phyloP scores from a whole-genome alignment of 2,797 vertebrate species.

The Neopelma chrysocephalum region DNA sequence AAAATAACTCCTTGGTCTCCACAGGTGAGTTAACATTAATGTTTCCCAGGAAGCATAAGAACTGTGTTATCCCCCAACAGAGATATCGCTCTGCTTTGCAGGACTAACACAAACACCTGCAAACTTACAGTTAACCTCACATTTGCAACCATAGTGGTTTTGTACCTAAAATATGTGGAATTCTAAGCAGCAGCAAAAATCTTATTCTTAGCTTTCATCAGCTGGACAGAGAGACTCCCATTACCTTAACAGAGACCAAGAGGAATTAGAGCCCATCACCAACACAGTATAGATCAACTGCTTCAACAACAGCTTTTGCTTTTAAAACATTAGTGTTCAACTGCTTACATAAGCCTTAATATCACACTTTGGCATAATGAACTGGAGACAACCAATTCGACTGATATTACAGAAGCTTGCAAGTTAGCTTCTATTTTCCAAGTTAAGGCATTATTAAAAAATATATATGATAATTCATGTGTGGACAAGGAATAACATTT shows the following conservation, averaged over 20 bases:
- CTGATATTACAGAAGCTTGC: not conserved
- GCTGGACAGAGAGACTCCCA: not conserved
- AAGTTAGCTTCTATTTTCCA: not conserved
- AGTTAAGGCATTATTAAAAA: not conserved
- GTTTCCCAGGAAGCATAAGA: not conserved
- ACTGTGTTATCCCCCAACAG: not conserved
- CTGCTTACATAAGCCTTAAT: not conserved
- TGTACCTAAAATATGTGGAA: not conserved
- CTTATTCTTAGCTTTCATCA: not conserved
- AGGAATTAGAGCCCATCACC: not conserved
- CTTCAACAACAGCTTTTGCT: not conserved
- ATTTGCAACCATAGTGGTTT: not conserved
- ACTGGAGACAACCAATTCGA: not conserved
- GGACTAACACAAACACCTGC: not conserved
- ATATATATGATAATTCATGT: not conserved
- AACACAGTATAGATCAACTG: not conserved
- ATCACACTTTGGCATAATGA: not conserved
- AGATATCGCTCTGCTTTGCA: not conserved
- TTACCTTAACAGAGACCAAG: not conserved
- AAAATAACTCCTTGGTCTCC: not conserved
- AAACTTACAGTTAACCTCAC: not conserved
- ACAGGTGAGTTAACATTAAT: not conserved
- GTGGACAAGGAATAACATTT: not conserved
- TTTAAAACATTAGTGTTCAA: not conserved
- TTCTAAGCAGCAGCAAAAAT: not conserved